Conservation (phyloP, 2,888 invertebrate genomes). For the Dicyrtomina minuta region DNA sequence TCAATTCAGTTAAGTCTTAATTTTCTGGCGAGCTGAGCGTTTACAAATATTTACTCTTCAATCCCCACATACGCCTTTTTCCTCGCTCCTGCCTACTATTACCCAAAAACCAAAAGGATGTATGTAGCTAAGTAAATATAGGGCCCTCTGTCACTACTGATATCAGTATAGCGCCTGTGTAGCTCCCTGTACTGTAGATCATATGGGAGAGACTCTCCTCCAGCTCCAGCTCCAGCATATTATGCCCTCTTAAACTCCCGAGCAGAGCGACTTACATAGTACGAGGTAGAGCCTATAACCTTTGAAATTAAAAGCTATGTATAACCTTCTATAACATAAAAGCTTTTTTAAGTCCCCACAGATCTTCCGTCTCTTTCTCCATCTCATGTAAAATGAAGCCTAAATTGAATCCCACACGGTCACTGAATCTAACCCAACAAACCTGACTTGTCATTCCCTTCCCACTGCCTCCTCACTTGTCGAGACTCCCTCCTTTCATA, state of each 20-base stretch:
- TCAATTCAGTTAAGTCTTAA: slow-evolving; percentile 53
- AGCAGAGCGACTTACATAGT: too few relatives aligned
- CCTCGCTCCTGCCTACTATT: slow-evolving; percentile 21
- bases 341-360: slow-evolving; percentile 42
- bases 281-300: slow-evolving; percentile 50
- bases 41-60: slow-evolving; percentile 53
- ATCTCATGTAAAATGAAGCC: slow-evolving; percentile 32
- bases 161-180: too few relatives aligned
- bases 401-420: slow-evolving; percentile 29
- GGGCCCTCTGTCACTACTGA: slow-evolving; percentile 10
- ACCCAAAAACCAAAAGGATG: background rate
- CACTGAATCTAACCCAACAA: slow-evolving; percentile 28
- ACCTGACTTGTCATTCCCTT: slow-evolving; percentile 25
- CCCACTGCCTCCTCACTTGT: too few relatives aligned
- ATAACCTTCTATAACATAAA: slow-evolving; percentile 39
- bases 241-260: background rate
- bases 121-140: background rate
- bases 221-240: background rate
- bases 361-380: slow-evolving; percentile 27
- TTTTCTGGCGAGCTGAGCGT: slow-evolving; percentile 53
- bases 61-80: slow-evolving; percentile 52
- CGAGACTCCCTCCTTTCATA: slow-evolving; percentile 27
- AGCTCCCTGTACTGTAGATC: too few relatives aligned
- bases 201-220: too few relatives aligned
- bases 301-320: slow-evolving; percentile 53